phyloP scores from a whole-genome alignment of 2,113 vertebrate genomes.

The Hemichromis elongatus region DNA sequence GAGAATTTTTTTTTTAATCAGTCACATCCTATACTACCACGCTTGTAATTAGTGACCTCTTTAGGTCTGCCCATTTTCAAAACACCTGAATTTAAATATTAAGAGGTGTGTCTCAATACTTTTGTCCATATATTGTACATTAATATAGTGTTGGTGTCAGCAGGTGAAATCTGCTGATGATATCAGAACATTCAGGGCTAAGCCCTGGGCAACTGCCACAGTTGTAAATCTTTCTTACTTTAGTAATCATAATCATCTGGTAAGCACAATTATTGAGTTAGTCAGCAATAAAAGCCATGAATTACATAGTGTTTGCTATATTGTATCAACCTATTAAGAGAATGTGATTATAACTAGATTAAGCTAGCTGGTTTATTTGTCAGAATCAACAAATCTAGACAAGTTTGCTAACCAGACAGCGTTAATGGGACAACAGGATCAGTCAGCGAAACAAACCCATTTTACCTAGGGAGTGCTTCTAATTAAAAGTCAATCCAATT shows the following conservation, averaged over 20 bases:
- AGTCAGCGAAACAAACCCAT: conserved; percentile 55
- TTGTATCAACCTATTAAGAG: background rate
- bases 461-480: conserved; percentile 42
- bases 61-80: background rate
- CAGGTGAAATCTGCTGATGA: background rate
- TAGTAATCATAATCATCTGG: background rate
- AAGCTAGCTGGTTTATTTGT: conserved; percentile 1
- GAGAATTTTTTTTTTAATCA: no score
- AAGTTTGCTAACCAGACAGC: background rate
- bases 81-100: background rate
- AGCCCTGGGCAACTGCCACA: background rate
- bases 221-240: background rate
- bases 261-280: background rate
- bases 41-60: background rate
- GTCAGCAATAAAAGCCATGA: background rate
- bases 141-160: background rate
- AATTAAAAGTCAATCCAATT: conserved; percentile 65
- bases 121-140: background rate
- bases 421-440: conserved; percentile 4
- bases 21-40: background rate
- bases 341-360: background rate
- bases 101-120: background rate
- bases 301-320: background rate
- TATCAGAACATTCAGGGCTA: background rate
- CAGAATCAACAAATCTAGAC: background rate